Percentiles rank a stretch among this genome's conserved stretches.
Evolutionary conservation across 2,888 invertebrate species (phyloP).

Genomic region (Apantesis nais): DNA sequence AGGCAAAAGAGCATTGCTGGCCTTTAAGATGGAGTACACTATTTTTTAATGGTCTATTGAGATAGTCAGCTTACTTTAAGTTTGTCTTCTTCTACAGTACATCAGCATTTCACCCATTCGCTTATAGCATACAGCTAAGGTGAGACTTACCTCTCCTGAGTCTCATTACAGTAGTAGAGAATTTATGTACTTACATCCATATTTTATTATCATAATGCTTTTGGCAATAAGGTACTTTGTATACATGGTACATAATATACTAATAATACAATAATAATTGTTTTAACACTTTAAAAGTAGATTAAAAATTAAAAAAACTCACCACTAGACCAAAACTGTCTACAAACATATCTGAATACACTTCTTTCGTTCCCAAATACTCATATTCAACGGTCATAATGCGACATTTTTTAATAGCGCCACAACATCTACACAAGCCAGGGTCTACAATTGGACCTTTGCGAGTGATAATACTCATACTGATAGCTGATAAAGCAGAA

Average conservation of each 20-base stretch:
- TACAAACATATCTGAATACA: slow-evolving; percentile 74
- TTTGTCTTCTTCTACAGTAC: too few relatives aligned
- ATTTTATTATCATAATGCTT: too few relatives aligned
- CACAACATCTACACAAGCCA: slow-evolving; percentile 73
- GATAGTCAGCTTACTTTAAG: too few relatives aligned
- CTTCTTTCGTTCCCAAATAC: slow-evolving; percentile 69
- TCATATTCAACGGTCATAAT: slow-evolving; percentile 71
- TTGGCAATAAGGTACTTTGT: too few relatives aligned
- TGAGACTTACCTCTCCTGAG: too few relatives aligned
- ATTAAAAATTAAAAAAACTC: slow-evolving; percentile 35
- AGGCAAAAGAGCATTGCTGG: too few relatives aligned
- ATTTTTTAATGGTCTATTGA: too few relatives aligned
- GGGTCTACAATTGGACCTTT: slow-evolving; percentile 71
- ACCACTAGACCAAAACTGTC: slow-evolving; percentile 76
- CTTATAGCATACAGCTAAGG: too few relatives aligned
- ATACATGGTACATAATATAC: background rate
- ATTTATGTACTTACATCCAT: too few relatives aligned
- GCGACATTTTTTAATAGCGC: slow-evolving; percentile 70
- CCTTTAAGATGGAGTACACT: too few relatives aligned
- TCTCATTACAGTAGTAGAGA: too few relatives aligned
- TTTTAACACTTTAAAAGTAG: background rate
- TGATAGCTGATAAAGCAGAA: slow-evolving; percentile 16
- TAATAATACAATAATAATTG: background rate
- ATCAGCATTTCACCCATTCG: too few relatives aligned
- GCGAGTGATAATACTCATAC: slow-evolving; percentile 50